phyloP scores from a whole-genome alignment of 2,113 vertebrate genomes.

The Echinops telfairi region DNA sequence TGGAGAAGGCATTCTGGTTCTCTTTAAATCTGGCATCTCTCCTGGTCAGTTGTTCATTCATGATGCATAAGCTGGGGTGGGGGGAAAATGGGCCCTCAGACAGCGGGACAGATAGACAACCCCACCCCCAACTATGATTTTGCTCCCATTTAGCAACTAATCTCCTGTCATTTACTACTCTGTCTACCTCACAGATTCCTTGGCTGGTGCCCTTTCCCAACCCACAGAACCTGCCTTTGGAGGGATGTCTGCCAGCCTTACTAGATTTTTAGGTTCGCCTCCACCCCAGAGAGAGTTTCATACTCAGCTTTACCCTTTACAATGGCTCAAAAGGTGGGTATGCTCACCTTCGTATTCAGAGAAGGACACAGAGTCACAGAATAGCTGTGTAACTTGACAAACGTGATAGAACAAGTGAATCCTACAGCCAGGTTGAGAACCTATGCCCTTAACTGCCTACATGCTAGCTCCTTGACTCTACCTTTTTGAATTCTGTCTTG shows the following conservation, averaged over 20 bases:
- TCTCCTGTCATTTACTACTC: background rate
- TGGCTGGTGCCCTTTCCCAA: constrained; percentile 63
- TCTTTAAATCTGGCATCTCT: constrained; percentile 88
- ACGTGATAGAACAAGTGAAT: background rate
- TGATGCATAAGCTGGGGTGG: constrained; percentile 88
- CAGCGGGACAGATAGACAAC: background rate
- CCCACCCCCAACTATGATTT: background rate
- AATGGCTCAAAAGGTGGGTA: background rate
- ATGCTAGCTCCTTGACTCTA: background rate
- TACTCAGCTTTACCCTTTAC: background rate
- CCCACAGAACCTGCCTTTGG: background rate
- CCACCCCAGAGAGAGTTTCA: background rate
- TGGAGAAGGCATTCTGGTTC: background rate
- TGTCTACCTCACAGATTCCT: background rate
- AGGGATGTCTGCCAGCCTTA: background rate
- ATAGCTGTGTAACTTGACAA: background rate
- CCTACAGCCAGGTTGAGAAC: background rate
- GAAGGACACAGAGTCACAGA: background rate
- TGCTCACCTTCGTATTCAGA: background rate
- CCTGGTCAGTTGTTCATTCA: constrained; percentile 93
- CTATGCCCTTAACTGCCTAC: background rate
- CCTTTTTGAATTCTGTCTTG: background rate
- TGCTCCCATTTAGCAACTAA: background rate
- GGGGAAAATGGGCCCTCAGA: background rate
- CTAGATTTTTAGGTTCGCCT: background rate